Evolutionary conservation across 2,888 invertebrate genomes (phyloP), one percentile per base, ranked within the genome.

Genomic region (Electrophaes corylata): DNA sequence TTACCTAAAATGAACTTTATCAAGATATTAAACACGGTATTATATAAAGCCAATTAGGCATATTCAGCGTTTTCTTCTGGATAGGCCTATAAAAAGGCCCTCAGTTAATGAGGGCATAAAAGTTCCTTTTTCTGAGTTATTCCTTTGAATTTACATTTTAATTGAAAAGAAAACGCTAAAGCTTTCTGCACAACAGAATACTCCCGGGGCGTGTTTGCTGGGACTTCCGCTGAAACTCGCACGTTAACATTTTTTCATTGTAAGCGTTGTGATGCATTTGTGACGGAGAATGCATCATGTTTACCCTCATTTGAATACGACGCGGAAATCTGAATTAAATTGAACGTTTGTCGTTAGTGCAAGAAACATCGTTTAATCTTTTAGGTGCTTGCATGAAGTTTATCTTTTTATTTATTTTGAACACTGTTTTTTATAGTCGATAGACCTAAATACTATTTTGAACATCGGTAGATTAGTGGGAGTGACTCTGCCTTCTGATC

Each of bases 61-160:
- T 73, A 78, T 76, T 82, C 78, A 81, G 78, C 77, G 71, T 76
- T 81, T 78, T 70, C 72, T 75, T 74, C 75, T 71, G 66, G 67
- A 70, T 60, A 57, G 55, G 61, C 71, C 70, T 72, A 76, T 79
- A 78, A 83, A 78, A 73, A 75, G 75, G 73, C 67, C 69, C 72
- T 68, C 69, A 75, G 75, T 83, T 85, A 83, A 83, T 82, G 80
- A 81, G 79, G 72, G 73, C 72, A 81, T 79, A 81, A 84, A 81
- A 79, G 72, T 78, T 75, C 73, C 75, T 70, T 76, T 78, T 77
- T 75, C 76, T 78, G 75, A 86, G 78, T 81, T 84, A 86, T 85
- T 78, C 70, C 72, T 73, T 65, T 59, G 66, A 81, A 86, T 86
- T 86, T 80, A 75, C 85, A 86, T 84, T 83, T 86, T 81, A 81